Conservation (phyloP, 1,140 invertebrate genomes). For the Bombus cullumanus region DNA sequence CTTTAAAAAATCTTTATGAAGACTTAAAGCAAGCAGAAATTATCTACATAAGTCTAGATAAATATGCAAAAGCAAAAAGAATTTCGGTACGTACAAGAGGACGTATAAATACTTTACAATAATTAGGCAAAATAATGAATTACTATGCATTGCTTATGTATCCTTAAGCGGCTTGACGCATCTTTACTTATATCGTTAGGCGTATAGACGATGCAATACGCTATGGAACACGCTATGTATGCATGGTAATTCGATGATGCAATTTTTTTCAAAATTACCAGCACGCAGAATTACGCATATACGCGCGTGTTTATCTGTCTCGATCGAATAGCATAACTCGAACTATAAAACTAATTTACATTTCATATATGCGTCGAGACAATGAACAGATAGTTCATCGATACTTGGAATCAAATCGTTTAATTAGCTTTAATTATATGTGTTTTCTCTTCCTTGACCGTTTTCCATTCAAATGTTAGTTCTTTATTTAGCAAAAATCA, state of each 20-base stretch:
- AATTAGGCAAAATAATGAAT: neutral
- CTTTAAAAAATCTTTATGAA: too few relatives aligned
- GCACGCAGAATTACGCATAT: neutral
- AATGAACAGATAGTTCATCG: neutral
- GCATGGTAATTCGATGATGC: constrained; percentile 46
- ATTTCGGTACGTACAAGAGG: too few relatives aligned
- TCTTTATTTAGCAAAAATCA: neutral
- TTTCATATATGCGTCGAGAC: neutral
- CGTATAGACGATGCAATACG: neutral
- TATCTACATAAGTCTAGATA: neutral
- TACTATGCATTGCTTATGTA: neutral
- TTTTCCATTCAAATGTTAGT: neutral
- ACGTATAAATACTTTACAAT: neutral
- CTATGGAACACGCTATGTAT: neutral
- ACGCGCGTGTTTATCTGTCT: neutral
- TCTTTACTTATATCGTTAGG: neutral
- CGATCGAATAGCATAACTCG: constrained; percentile 9
- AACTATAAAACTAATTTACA: constrained; percentile 22
- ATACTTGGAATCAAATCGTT: neutral
- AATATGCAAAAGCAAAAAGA: neutral
- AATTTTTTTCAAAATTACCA: constrained; percentile 45
- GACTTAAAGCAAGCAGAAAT: neutral
- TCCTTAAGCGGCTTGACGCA: neutral
- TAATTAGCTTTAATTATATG: neutral
- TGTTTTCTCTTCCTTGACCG: neutral